phyloP scores from a whole-genome alignment of 2,113 vertebrate species.

The Neolamprologus sp. region DNA sequence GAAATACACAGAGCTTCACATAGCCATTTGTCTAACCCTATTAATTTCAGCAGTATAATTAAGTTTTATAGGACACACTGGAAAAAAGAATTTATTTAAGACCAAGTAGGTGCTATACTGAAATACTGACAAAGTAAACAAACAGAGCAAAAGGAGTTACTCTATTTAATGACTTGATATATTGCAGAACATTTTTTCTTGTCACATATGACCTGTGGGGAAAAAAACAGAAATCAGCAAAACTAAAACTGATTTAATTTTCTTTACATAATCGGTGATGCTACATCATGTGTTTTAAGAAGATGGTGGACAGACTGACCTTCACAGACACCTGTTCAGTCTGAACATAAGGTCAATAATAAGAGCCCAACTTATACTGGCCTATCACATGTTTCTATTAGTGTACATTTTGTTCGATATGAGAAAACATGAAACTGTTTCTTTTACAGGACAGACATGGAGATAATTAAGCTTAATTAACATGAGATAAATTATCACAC shows the following conservation, averaged over 20 bases:
- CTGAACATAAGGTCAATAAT: neutral
- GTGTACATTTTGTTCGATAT: neutral
- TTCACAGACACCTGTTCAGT: neutral
- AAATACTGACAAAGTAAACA: conserved; percentile 33
- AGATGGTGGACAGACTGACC: neutral
- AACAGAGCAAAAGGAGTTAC: neutral
- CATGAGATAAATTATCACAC: neutral
- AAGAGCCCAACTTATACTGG: neutral
- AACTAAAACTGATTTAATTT: neutral
- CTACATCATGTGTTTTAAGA: neutral
- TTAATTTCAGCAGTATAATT: neutral
- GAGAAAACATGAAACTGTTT: neutral
- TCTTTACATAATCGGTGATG: neutral
- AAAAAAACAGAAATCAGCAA: neutral
- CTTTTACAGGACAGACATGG: neutral
- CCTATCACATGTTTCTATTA: neutral
- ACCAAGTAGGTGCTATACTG: conserved; percentile 7
- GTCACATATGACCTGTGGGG: neutral
- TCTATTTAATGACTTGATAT: neutral
- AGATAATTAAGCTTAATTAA: neutral
- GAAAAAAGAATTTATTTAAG: neutral
- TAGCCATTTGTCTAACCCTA: neutral
- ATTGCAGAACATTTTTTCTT: neutral
- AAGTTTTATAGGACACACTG: neutral
- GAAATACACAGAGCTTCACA: neutral